Conservation (phyloP, 1,140 invertebrate genomes). For the Bombus sylvicola region DNA sequence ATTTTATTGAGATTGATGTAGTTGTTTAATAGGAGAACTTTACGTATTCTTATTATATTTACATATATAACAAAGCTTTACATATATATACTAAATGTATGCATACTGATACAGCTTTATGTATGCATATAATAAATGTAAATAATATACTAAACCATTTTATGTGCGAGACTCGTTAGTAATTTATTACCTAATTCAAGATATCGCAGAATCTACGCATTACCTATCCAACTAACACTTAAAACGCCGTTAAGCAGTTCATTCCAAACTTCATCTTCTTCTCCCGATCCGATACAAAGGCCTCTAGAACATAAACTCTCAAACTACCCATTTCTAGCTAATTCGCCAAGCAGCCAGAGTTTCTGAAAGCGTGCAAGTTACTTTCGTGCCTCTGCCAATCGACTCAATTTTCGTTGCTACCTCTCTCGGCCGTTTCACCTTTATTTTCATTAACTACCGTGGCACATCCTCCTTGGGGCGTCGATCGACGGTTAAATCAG, state of each 20-base stretch:
- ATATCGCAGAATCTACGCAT: too few relatives aligned
- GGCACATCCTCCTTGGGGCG: background rate
- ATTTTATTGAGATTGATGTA: too few relatives aligned
- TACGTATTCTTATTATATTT: too few relatives aligned
- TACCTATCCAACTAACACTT: background rate
- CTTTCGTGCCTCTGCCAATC: background rate
- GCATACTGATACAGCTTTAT: too few relatives aligned
- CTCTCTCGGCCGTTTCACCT: background rate
- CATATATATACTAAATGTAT: too few relatives aligned
- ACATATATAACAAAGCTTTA: too few relatives aligned
- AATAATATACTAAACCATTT: too few relatives aligned
- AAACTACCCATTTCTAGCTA: background rate
- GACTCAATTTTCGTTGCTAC: slow-evolving; percentile 1
- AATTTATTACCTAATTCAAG: background rate
- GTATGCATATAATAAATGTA: too few relatives aligned
- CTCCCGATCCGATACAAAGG: background rate
- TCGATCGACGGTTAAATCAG: slow-evolving; percentile 16
- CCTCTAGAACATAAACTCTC: background rate
- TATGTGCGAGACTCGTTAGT: background rate
- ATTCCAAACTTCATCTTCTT: background rate
- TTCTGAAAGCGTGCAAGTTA: background rate
- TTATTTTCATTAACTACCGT: background rate
- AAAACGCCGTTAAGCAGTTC: background rate
- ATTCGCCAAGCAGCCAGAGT: background rate
- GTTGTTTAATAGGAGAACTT: too few relatives aligned